A percentile compares a stretch with the other conserved stretches of the same genome.
Evolutionary conservation across 2,113 vertebrate species (phyloP).

Genomic region (Pelecanus crispus): DNA sequence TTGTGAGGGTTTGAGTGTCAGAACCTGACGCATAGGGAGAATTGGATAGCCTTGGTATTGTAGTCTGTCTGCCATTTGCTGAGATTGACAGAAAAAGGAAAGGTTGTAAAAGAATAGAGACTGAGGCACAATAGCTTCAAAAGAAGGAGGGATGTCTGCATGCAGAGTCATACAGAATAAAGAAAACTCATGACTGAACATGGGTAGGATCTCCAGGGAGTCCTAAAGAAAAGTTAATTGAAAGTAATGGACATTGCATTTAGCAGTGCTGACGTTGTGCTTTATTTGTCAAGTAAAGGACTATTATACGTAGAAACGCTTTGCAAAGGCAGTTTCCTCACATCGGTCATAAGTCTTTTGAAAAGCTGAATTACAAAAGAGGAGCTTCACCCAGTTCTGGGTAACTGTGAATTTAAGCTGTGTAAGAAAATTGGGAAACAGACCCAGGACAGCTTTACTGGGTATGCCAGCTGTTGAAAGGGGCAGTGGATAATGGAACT

Average conservation of each 20-base stretch:
- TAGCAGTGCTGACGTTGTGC: neutral
- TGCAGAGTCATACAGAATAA: neutral
- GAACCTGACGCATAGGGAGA: neutral
- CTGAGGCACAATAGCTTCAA: neutral
- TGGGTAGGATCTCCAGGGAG: neutral
- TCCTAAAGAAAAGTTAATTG: neutral
- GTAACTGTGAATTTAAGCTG: neutral
- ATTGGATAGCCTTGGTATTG: neutral
- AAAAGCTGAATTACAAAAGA: neutral
- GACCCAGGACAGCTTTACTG: no score
- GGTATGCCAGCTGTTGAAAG: neutral
- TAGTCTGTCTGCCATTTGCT: neutral
- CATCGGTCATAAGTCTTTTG: neutral
- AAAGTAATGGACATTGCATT: neutral
- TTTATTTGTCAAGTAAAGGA: neutral
- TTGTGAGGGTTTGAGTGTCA: neutral
- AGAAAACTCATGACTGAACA: neutral
- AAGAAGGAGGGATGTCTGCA: neutral
- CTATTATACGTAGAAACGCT: neutral
- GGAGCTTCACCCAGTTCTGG: neutral
- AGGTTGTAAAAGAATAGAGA: neutral
- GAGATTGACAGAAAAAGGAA: neutral
- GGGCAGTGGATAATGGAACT: neutral
- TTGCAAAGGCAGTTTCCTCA: neutral
- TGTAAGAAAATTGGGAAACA: neutral